Evolutionary conservation across 2,797 vertebrate species (phyloP), one percentile per base, ranked within the genome.

Genomic region (Rousettus madagascariensis): DNA sequence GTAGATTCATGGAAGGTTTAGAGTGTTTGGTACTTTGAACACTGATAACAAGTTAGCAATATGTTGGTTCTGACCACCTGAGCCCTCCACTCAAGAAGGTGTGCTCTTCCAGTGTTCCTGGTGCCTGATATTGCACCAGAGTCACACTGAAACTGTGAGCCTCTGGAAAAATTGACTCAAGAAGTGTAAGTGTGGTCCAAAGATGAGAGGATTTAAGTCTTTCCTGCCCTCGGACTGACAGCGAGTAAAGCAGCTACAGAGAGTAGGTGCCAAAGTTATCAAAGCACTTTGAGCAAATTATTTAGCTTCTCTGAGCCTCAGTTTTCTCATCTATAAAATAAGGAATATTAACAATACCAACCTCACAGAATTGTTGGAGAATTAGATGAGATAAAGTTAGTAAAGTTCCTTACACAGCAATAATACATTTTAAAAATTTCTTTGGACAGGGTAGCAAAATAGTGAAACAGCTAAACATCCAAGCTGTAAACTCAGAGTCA

Each of bases 271-370:
- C 65, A 24, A 41, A 20, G 24, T 74, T 55, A 68, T 38, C 9
- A 49, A 49, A 49, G 46, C 46, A 49, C 20, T 87, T 49, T 30
- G 16, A 65, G 41, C 16, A 72, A 95, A 61, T 77, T 51, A 85
- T 55, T 55, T 57, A 72, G 26, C 53, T 95, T 94, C 53, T 68
- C 57, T 83, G 53, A 61, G 10, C 41, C 22, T 86, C 17, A 69
- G 22, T 91, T 83, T 96, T 90, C 30, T 83, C 30, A 74, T 11
- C 49, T 94, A 24, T 55, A 93, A 87, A 92, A 90, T 75, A 75
- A 94, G 5, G 20, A 68, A 83, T 87, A 86, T 26, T 87, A 90
- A 93, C 20, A 87, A 85, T 17, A 87, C 5, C 6, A 13, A 87
- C 30, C 36, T 90, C 51, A 57, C 28, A 90, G 85, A 46, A 94